Percentiles rank a stretch among this genome's conserved stretches.
Conservation (phyloP, 2,113 vertebrate genomes). For the Bambusicola thoracicus region DNA sequence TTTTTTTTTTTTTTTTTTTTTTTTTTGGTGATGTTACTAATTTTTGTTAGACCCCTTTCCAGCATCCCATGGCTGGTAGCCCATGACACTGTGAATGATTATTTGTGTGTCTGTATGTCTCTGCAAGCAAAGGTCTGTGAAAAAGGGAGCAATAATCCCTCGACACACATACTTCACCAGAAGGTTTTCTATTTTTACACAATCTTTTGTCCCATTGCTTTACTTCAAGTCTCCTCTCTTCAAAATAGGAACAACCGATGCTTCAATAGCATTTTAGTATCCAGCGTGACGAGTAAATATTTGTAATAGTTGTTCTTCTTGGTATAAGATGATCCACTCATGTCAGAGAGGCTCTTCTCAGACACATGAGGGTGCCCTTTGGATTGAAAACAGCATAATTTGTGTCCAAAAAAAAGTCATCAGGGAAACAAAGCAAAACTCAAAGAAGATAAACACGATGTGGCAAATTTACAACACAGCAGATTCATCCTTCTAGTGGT, state of each 20-base stretch:
- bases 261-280: conserved; percentile 1
- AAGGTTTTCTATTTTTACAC: not conserved
- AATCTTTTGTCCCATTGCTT: conserved; percentile 31
- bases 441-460: not conserved
- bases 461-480: not conserved
- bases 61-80: not conserved
- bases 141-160: not conserved
- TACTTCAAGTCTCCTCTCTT: not conserved
- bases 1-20: not conserved
- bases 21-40: not conserved
- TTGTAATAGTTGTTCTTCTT: not conserved
- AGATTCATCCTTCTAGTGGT: not conserved
- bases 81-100: not conserved
- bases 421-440: not conserved
- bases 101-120: not conserved
- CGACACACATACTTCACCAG: not conserved
- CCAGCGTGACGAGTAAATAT: not conserved
- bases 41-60: not conserved
- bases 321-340: not conserved
- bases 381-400: not conserved
- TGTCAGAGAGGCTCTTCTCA: conserved; percentile 12
- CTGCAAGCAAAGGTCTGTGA: not conserved
- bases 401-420: not conserved
- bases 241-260: not conserved
- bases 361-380: not conserved